Conservation (phyloP, 2,888 invertebrate species). For the Deroplatys truncata region DNA sequence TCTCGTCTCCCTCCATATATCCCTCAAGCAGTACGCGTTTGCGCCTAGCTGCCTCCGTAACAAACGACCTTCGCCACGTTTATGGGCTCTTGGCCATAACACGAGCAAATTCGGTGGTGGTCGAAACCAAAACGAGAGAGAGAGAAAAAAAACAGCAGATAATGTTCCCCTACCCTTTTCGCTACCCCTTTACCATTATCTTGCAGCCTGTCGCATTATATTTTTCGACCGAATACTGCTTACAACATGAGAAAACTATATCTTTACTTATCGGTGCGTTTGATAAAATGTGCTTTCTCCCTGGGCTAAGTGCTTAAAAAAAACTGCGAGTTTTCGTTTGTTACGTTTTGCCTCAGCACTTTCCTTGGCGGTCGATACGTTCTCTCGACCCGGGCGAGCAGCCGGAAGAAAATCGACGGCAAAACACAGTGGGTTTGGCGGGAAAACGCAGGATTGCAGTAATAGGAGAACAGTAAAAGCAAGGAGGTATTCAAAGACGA, state of each 20-base stretch:
- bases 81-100: background rate
- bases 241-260: too few relatives aligned
- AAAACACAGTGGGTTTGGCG: conserved; percentile 1
- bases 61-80: background rate
- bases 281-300: too few relatives aligned
- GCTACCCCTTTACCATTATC: too few relatives aligned
- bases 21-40: too few relatives aligned
- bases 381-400: too few relatives aligned
- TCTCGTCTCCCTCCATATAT: too few relatives aligned
- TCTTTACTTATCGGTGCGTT: too few relatives aligned
- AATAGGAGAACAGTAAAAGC: background rate
- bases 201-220: too few relatives aligned
- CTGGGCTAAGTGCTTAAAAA: too few relatives aligned
- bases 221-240: too few relatives aligned
- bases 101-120: conserved; percentile 8
- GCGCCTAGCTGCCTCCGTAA: background rate
- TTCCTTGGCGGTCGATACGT: background rate
- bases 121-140: background rate
- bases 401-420: conserved; percentile 8
- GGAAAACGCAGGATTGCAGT: background rate
- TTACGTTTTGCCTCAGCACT: background rate
- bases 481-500: background rate
- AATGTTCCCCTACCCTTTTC: too few relatives aligned
- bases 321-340: background rate
- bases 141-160: too few relatives aligned